A percentile compares a stretch with the other conserved stretches of the same genome.
These are phyloP conservation scores for Pampusana beccarii DNA, from an alignment of 2,113 vertebrate genomes.

Conservation along the genomic window DNA sequence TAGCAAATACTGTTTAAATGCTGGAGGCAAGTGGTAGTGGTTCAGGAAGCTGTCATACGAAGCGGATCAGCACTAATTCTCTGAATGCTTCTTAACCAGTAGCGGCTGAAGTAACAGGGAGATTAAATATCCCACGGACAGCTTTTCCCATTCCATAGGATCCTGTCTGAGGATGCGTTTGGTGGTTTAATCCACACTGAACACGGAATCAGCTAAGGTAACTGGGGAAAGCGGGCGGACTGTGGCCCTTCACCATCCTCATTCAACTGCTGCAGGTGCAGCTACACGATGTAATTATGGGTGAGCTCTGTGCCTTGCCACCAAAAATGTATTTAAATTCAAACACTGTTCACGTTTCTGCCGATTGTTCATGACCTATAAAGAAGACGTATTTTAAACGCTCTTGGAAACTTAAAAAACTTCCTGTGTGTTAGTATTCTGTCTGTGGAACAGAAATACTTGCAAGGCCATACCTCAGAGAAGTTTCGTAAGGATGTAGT, in stretches of 20 bases:
- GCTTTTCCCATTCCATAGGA: not conserved
- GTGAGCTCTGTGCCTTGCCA: not conserved
- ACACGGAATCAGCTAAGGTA: not conserved
- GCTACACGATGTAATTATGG: not conserved
- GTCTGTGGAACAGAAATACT: not conserved
- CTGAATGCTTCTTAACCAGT: not conserved
- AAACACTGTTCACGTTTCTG: not conserved
- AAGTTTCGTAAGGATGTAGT: not conserved
- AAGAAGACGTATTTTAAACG: not conserved
- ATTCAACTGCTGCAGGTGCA: not conserved
- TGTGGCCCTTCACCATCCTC: not conserved
- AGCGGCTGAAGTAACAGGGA: not conserved
- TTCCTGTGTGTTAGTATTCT: not conserved
- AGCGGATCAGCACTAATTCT: not conserved
- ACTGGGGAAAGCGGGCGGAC: not conserved
- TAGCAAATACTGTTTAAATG: not conserved
- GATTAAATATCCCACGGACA: not conserved
- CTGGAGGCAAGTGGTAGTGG: not conserved
- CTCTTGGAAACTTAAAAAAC: not conserved
- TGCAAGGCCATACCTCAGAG: not conserved
- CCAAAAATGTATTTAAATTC: not conserved
- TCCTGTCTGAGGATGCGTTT: not conserved
- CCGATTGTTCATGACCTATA: not conserved
- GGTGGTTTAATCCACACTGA: not conserved
- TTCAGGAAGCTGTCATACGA: not conserved